Percentiles rank a stretch among this genome's conserved stretches.
These are phyloP conservation scores for Telmatochromis brachygnathus DNA, from an alignment of 2,113 vertebrate genomes.

Conservation along the genomic window DNA sequence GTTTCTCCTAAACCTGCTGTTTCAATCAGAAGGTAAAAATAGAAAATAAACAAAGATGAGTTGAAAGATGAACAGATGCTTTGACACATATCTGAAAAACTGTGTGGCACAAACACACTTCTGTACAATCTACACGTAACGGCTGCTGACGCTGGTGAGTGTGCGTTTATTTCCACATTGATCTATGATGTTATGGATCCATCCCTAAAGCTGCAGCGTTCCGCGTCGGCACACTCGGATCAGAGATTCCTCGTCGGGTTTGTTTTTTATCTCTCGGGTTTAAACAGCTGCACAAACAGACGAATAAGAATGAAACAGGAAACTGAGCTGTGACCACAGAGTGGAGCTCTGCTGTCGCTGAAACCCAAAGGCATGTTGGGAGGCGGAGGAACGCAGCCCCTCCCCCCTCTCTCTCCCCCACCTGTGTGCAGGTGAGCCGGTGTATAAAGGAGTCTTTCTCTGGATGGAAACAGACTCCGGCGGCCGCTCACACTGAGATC, in stretches of 20 bases:
- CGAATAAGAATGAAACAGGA: neutral
- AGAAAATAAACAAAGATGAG: neutral
- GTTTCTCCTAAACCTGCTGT: neutral
- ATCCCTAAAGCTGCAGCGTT: neutral
- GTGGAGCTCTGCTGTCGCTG: neutral
- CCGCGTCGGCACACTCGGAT: neutral
- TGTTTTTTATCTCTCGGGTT: neutral
- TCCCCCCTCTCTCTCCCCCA: neutral
- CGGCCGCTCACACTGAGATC: slow-evolving; percentile 20
- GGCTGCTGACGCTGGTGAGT: neutral
- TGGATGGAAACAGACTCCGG: slow-evolving; percentile 6
- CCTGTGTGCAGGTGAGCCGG: slow-evolving; percentile 21
- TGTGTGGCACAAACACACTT: neutral
- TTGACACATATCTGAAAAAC: neutral
- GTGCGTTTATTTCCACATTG: rapidly evolving
- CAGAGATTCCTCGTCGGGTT: rapidly evolving
- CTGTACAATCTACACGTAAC: neutral
- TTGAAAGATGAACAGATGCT: neutral
- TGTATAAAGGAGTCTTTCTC: slow-evolving; percentile 52
- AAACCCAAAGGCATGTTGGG: neutral
- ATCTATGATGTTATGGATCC: neutral
- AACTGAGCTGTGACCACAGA: neutral
- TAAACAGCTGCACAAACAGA: neutral
- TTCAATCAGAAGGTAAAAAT: neutral
- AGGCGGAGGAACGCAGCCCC: neutral